Base-by-base conservation (phyloP, 2,797 vertebrate genomes). In the Enteromius anoplus region DNA sequence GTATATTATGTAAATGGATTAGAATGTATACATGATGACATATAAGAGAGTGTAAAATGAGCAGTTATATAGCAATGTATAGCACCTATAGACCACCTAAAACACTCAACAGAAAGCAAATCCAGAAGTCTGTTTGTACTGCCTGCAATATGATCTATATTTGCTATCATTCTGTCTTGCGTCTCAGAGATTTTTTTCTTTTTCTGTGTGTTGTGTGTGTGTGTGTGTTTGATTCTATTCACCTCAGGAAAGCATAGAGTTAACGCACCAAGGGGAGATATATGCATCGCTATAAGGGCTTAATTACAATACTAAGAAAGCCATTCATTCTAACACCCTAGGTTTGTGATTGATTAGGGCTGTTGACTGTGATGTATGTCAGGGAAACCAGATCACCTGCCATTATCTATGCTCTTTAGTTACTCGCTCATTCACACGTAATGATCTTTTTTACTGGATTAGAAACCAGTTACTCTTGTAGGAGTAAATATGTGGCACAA, bases 241-340 rank as follows among this genome's bases (percentile, higher is more conserved):
- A 90, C 91, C 94, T 95, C 94, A 95, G 94, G 94, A 94, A 94
- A 94, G 92, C 91, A 90, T 91, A 92, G 88, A 87, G 78, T 87
- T 87, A 91, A 90, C 86, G 88, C 85, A 91, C 81, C 89, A 88
- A 84, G 1, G 84, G 83, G 87, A 87, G 72, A 82, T 85, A 84
- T 94, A 95, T 95, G 94, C 94, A 95, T 89, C 87, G 93, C 88
- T 93, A 92, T 92, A 95, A 95, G 94, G 94, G 94, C 93, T 94
- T 93, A 89, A 89, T 85, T 85, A 88, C 87, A 90, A 93, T 90
- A 90, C 87, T 87, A 89, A 92, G 93, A 93, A 94, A 95, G 94
- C 94, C 94, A 95, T 95, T 86, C 85, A 92, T 89, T 93, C 90
- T 90, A 89, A 90, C 90, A 89, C 89, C 75, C 82, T 91, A 89